Percentiles rank a stretch among this genome's conserved stretches.
phyloP scores from a whole-genome alignment of 2,797 vertebrate genomes.

The Spinus olivaceus region DNA sequence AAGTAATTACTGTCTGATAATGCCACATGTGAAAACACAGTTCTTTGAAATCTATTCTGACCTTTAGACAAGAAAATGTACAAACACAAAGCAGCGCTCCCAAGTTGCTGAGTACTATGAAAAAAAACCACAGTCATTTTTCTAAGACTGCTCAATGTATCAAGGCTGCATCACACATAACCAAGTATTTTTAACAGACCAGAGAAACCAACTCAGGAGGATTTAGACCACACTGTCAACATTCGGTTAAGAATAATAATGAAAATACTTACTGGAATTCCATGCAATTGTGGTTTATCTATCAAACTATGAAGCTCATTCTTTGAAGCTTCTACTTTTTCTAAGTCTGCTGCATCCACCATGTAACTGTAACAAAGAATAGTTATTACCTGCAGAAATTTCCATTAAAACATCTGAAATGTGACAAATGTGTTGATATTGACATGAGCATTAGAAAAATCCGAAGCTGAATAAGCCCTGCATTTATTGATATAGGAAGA shows the following conservation, averaged over 20 bases:
- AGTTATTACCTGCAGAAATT: neutral
- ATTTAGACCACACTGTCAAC: neutral
- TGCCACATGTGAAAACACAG: neutral
- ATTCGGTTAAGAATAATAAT: neutral
- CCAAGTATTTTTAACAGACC: neutral
- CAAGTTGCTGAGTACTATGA: neutral
- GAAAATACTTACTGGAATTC: constrained; percentile 71
- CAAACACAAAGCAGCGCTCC: neutral
- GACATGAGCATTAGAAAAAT: neutral
- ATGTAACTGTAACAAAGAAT: constrained; percentile 65
- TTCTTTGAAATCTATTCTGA: neutral
- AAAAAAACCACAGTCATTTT: neutral
- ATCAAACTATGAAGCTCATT: constrained; percentile 75
- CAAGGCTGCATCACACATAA: neutral
- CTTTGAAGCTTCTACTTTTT: constrained; percentile 77
- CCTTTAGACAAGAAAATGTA: neutral
- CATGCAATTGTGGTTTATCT: constrained; percentile 74
- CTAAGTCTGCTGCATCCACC: constrained; percentile 76
- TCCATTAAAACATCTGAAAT: neutral
- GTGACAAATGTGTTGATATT: neutral
- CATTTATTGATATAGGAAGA: neutral
- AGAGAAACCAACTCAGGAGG: neutral
- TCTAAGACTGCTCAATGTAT: neutral
- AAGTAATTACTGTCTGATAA: constrained; percentile 5
- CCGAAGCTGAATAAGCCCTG: neutral